phyloP scores from a whole-genome alignment of 2,797 vertebrate genomes.

The Antennarius maculatus region DNA sequence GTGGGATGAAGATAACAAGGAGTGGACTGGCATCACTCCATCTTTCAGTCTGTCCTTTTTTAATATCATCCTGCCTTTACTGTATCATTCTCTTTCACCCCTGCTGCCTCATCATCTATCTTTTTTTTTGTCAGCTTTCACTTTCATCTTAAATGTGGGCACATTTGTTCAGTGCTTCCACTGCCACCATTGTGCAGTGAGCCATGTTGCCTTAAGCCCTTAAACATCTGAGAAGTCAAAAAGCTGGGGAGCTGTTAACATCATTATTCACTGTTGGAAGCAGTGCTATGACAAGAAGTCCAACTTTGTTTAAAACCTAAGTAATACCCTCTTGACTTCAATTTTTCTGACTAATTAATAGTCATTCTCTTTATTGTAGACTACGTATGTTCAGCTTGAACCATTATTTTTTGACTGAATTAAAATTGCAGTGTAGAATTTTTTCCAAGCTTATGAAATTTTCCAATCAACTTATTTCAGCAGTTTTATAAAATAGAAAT shows the following conservation, averaged over 20 bases:
- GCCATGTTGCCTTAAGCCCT: constrained; percentile 59
- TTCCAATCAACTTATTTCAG: constrained; percentile 28
- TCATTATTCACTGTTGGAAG: constrained; percentile 61
- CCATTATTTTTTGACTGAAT: constrained; percentile 9
- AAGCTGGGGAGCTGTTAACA: constrained; percentile 60
- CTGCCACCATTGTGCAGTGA: constrained; percentile 47
- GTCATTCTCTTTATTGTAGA: constrained; percentile 29
- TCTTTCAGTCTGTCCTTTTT: constrained; percentile 55
- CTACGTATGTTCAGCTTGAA: constrained; percentile 2
- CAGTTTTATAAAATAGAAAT: constrained; percentile 32
- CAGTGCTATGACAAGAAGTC: constrained; percentile 35
- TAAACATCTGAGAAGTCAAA: constrained; percentile 55
- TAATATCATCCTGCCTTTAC: constrained; percentile 55
- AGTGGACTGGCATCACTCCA: constrained; percentile 52
- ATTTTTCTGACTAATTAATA: constrained; percentile 33
- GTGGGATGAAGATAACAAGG: constrained; percentile 64
- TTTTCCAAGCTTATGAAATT: constrained; percentile 38
- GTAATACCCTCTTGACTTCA: constrained; percentile 31
- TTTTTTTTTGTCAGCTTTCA: constrained; percentile 62
- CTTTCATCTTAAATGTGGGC: constrained; percentile 43
- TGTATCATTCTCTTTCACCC: constrained; percentile 56
- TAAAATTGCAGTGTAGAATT: constrained; percentile 21
- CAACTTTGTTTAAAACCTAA: constrained; percentile 54
- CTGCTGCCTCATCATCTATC: constrained; percentile 65
- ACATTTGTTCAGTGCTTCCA: constrained; percentile 53